Evolutionary conservation across 2,888 invertebrate genomes (phyloP).

Genomic region (Serripes groenlandicus): DNA sequence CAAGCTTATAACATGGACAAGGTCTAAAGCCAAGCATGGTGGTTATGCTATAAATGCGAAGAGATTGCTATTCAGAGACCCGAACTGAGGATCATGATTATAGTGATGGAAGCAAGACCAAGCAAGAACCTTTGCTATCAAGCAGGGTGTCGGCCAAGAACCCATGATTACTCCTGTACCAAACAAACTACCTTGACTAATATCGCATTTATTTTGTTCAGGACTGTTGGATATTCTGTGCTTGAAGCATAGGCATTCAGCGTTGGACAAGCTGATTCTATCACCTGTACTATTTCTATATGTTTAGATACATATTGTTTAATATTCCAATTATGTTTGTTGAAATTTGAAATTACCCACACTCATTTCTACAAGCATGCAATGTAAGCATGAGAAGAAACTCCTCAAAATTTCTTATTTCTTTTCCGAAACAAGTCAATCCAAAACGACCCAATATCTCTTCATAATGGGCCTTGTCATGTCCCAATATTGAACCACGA

Average conservation of each 20-base stretch:
- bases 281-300: conserved; percentile 13
- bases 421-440: background rate
- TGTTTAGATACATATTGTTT: background rate
- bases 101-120: conserved; percentile 3
- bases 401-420: background rate
- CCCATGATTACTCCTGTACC: background rate
- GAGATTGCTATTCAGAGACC: no score
- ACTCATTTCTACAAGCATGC: conserved; percentile 34
- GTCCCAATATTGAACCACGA: background rate
- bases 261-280: conserved; percentile 46
- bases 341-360: conserved; percentile 29
- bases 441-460: background rate
- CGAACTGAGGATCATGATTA: conserved; percentile 11
- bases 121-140: background rate
- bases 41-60: no score
- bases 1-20: no score
- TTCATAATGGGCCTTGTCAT: background rate
- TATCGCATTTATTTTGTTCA: conserved; percentile 57
- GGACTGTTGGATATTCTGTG: conserved; percentile 57
- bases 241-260: conserved; percentile 51
- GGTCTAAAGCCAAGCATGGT: no score
- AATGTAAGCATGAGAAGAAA: background rate
- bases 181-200: conserved; percentile 39
- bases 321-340: conserved; percentile 6
- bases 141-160: conserved; percentile 8